phyloP scores from a whole-genome alignment of 2,113 vertebrate genomes.

The Nibea coibor region DNA sequence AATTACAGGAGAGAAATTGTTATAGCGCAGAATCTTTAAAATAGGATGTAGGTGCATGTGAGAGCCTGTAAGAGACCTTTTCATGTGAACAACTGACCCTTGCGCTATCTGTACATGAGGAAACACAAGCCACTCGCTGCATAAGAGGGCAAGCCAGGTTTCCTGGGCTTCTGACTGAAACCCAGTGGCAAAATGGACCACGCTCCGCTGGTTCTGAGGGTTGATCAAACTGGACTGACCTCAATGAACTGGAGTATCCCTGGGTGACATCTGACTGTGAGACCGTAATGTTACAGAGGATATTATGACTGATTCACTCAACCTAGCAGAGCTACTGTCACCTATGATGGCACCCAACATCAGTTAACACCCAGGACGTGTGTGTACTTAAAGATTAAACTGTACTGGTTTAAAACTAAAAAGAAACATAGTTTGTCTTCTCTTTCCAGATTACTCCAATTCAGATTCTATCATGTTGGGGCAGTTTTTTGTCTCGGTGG shows the following conservation, averaged over 20 bases:
- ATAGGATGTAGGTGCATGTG: not conserved
- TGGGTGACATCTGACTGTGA: not conserved
- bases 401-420: not conserved
- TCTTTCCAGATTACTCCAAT: not conserved
- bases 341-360: constrained; percentile 7
- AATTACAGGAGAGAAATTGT: not conserved
- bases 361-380: not conserved
- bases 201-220: constrained; percentile 5
- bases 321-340: constrained; percentile 7
- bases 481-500: no score
- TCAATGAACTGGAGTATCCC: constrained; percentile 7
- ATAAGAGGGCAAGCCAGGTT: not conserved
- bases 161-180: not conserved
- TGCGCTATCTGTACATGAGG: not conserved
- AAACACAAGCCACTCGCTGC: not conserved
- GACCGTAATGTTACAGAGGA: not conserved
- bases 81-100: not conserved
- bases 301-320: constrained; percentile 2
- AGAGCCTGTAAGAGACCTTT: not conserved
- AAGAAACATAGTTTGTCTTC: not conserved
- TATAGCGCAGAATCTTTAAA: not conserved
- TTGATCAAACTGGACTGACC: constrained; percentile 26
- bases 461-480: not conserved
- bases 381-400: not conserved
- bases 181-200: not conserved